A percentile compares a stretch with the other conserved stretches of the same genome.
phyloP scores from a whole-genome alignment of 2,113 vertebrate genomes.

The Rana temporaria region DNA sequence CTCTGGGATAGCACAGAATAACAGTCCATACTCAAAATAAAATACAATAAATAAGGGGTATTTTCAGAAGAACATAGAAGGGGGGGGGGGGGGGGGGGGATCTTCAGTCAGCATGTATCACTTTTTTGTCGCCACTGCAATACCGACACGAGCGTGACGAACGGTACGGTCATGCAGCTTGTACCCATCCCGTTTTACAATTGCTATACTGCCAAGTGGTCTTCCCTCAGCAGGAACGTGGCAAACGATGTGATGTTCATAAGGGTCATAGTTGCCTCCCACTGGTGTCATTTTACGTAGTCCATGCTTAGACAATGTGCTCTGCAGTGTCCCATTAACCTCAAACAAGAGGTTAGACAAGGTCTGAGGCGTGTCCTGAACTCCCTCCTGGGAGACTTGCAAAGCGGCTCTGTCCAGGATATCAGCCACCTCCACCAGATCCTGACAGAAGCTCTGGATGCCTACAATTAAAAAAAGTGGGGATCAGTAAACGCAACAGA shows the following conservation, averaged over 20 bases:
- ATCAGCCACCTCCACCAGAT: constrained; percentile 86
- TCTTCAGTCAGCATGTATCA: constrained; percentile 31
- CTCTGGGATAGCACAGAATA: not conserved
- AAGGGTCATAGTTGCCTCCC: constrained; percentile 81
- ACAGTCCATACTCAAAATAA: constrained; percentile 1
- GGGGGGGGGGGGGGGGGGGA: too few species aligned
- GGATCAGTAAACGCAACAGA: not conserved
- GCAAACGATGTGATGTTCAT: constrained; percentile 84
- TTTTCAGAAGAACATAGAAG: constrained; percentile 30
- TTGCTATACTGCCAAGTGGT: constrained; percentile 78
- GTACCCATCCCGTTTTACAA: constrained; percentile 84
- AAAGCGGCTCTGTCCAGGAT: constrained; percentile 77
- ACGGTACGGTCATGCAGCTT: constrained; percentile 86
- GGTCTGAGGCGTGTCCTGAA: too few species aligned
- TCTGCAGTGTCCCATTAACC: constrained; percentile 79
- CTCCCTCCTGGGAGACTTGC: constrained; percentile 57
- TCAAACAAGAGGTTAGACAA: constrained; percentile 73
- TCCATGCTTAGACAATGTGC: constrained; percentile 84
- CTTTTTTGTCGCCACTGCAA: constrained; percentile 81
- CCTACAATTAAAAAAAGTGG: constrained; percentile 64
- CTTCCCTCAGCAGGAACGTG: constrained; percentile 79
- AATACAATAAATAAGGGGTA: constrained; percentile 32
- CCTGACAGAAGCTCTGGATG: constrained; percentile 87
- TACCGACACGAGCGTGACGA: constrained; percentile 81
- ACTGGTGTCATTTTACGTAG: constrained; percentile 84